Conservation (phyloP, 2,113 vertebrate species). For the Beaufortia kweichowensis region DNA sequence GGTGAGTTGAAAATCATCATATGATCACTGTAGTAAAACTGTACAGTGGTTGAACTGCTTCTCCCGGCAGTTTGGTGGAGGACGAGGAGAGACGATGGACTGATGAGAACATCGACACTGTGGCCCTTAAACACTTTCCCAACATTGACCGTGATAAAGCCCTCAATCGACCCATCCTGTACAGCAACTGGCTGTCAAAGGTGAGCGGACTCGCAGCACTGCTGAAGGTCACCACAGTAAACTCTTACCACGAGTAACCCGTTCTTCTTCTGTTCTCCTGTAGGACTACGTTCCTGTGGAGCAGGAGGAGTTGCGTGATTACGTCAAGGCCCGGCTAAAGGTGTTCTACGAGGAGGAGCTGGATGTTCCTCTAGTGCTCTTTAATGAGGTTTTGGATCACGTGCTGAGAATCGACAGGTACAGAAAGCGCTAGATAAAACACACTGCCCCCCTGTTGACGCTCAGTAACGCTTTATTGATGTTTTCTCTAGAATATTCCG, state of each 20-base stretch:
- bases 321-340: conserved; percentile 96
- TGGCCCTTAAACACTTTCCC: conserved; percentile 96
- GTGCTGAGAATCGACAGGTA: conserved; percentile 96
- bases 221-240: neutral
- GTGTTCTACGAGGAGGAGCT: conserved; percentile 98
- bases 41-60: neutral
- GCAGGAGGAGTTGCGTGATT: conserved; percentile 96
- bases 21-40: neutral
- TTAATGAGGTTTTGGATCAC: conserved; percentile 96
- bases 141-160: conserved; percentile 95
- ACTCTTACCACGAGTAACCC: neutral
- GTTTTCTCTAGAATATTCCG: conserved; percentile 87
- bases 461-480: neutral
- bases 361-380: conserved; percentile 95
- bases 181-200: conserved; percentile 99
- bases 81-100: conserved; percentile 99
- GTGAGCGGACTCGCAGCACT: conserved; percentile 59
- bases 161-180: conserved; percentile 91
- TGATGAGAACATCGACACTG: conserved; percentile 93
- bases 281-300: conserved; percentile 98
- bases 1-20: conserved; percentile 69
- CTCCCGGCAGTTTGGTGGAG: conserved; percentile 83
- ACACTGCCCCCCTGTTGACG: neutral
- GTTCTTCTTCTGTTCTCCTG: conserved; percentile 23
- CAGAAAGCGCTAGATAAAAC: neutral